Evolutionary conservation across 2,888 invertebrate genomes (phyloP), one percentile per base, ranked within the genome.

Genomic region (Chrysolina americana): DNA sequence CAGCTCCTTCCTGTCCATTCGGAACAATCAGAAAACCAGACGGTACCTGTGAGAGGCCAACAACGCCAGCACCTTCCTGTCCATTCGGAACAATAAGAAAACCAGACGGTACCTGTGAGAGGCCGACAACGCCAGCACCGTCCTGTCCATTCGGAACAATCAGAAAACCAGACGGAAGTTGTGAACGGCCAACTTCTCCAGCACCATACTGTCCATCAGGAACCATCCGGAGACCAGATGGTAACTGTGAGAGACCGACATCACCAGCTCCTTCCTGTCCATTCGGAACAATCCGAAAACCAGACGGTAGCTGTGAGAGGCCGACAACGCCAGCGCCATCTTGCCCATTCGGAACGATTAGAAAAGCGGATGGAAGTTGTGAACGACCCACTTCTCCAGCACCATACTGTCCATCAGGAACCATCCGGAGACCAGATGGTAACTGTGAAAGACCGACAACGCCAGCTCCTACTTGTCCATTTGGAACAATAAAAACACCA

Each of bases 301-400:
- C 75, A 65, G 71, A 70, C n/a, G 77, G 77, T 36, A 71, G 65
- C n/a, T 77, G 77, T 36, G 59, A 17, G 19, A 36, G 53, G 13
- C 77, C 73, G n/a, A 21, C 71, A 17, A 71, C 74, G 11, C 71
- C 74, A 63, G 23, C 75, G n/a, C 53, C 71, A 41, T 65, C 53
- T 50, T 78, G 78, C 44, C 78, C 71, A 50, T 71, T 50, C n/a
- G 78, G 75, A 68, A 75, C 72, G 3, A 17, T 68, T 1, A 62
- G 63, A 47, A 59, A 70, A 50, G 62, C 66, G 11, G 68, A 70
- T 70, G 76, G 76, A 17, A 66, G 56, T 36, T 76, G 76, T 21
- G 68, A 59, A 47, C 36, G 70, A 41, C 68, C 71, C 21, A 44
- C 64, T 9, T 41, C 70, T 63, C 74, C 74, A 53, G 15, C 19